phyloP scores from a whole-genome alignment of 2,797 vertebrate species.

The Pseudochromis fuscus region DNA sequence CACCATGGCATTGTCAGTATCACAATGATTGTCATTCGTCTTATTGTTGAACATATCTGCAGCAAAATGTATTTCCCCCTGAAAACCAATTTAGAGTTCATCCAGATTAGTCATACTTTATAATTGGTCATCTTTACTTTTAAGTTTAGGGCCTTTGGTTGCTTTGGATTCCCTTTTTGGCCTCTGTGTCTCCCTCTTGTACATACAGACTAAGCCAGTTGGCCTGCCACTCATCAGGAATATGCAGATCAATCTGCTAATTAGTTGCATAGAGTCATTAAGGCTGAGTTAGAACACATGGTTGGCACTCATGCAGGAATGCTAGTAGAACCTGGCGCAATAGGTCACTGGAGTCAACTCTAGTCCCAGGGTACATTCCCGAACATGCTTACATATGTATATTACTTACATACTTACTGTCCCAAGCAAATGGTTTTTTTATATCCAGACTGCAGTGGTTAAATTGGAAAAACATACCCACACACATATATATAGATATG shows the following conservation, averaged over 20 bases:
- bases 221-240: constrained; percentile 75
- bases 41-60: constrained; percentile 10
- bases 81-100: constrained; percentile 22
- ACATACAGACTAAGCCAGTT: constrained; percentile 66
- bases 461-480: no score
- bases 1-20: constrained; percentile 35
- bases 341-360: constrained; percentile 77
- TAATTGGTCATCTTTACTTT: constrained; percentile 62
- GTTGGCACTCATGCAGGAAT: constrained; percentile 68
- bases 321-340: constrained; percentile 57
- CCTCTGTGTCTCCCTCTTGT: constrained; percentile 51
- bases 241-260: constrained; percentile 84
- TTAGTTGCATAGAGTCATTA: constrained; percentile 80
- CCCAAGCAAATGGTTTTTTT: constrained; percentile 10
- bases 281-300: constrained; percentile 77
- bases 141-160: constrained; percentile 35
- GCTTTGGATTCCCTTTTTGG: constrained; percentile 63
- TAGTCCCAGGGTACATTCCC: constrained; percentile 64
- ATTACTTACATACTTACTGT: constrained; percentile 10
- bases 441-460: not conserved
- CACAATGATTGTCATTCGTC: not conserved
- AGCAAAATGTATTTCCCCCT: constrained; percentile 16
- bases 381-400: constrained; percentile 26
- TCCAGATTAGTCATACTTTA: constrained; percentile 33
- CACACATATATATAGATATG: no score